Evolutionary conservation across 2,797 vertebrate genomes (phyloP).

Genomic region (Coregonus suidteri): DNA sequence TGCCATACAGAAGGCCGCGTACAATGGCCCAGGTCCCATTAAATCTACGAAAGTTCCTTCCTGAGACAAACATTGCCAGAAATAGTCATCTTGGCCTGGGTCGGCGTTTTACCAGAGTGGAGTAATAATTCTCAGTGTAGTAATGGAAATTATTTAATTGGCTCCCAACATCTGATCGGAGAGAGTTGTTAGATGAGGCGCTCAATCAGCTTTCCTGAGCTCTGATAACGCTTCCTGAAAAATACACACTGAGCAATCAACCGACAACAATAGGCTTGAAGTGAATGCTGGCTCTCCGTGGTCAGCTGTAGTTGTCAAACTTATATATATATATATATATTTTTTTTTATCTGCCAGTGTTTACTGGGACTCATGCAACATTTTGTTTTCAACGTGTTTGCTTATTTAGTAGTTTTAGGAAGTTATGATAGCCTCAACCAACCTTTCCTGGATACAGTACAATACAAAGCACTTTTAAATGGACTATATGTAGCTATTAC

Average conservation of each 20-base stretch:
- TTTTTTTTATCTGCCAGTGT: too few species aligned
- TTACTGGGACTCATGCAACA: conserved; percentile 21
- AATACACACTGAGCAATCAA: conserved; percentile 67
- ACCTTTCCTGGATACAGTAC: not conserved
- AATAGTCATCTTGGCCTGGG: conserved; percentile 91
- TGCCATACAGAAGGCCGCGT: conserved; percentile 96
- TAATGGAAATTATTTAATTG: conserved; percentile 93
- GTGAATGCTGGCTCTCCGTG: conserved; percentile 6
- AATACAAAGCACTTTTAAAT: not conserved
- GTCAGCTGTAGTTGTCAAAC: conserved; percentile 27
- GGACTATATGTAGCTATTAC: not conserved
- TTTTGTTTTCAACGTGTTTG: conserved; percentile 34
- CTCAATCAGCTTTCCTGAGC: conserved; percentile 63
- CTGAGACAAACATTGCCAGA: conserved; percentile 94
- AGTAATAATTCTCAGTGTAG: conserved; percentile 88
- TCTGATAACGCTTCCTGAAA: conserved; percentile 72
- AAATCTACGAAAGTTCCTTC: conserved; percentile 98
- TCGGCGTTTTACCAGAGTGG: conserved; percentile 80
- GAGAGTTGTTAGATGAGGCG: conserved; percentile 78
- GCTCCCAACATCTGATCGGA: conserved; percentile 83
- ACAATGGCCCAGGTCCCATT: conserved; percentile 97
- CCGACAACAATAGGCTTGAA: conserved; percentile 76
- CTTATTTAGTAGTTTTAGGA: conserved; percentile 13
- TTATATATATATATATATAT: not conserved
- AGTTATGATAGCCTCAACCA: conserved; percentile 19